Evolutionary conservation across 1,140 invertebrate species (phyloP).

Genomic region (Drosophila ohnishii): DNA sequence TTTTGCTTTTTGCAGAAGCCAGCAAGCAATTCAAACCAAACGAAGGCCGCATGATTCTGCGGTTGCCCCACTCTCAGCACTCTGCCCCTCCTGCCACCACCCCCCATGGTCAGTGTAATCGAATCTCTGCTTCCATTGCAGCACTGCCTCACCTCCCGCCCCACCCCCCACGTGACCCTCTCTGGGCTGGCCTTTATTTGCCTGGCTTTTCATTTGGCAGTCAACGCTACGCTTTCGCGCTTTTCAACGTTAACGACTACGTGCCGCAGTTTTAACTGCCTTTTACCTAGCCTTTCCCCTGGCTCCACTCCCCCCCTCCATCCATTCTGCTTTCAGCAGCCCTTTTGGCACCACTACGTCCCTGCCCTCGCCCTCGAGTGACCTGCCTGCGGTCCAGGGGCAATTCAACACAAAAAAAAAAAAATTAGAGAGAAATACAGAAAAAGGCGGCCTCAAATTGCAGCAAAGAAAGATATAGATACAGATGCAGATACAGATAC

Average conservation of each 20-base stretch:
- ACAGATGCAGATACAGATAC: not conserved
- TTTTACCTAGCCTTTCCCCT: constrained; percentile 39
- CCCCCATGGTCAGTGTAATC: constrained; percentile 64
- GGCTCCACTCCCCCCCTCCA: not conserved
- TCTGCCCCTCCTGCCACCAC: not conserved
- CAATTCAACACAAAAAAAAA: constrained; percentile 1
- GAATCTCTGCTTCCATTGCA: constrained; percentile 65
- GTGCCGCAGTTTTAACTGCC: constrained; percentile 76
- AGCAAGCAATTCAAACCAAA: constrained; percentile 54
- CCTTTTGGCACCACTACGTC: not conserved
- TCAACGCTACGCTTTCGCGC: constrained; percentile 71
- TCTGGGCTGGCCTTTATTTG: constrained; percentile 62
- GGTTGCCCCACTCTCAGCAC: constrained; percentile 25
- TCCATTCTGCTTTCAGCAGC: not conserved
- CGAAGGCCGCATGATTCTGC: constrained; percentile 59
- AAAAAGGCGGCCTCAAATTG: constrained; percentile 30
- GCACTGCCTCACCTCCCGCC: not conserved
- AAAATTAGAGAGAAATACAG: not conserved
- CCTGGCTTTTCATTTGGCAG: constrained; percentile 71
- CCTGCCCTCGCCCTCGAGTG: constrained; percentile 5
- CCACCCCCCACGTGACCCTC: not conserved
- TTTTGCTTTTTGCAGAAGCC: constrained; percentile 43
- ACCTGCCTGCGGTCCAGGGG: constrained; percentile 12
- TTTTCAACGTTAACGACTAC: constrained; percentile 63
- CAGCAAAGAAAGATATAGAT: constrained; percentile 18